Conservation (phyloP, 2,888 invertebrate genomes). For the Dendrolimus pini region DNA sequence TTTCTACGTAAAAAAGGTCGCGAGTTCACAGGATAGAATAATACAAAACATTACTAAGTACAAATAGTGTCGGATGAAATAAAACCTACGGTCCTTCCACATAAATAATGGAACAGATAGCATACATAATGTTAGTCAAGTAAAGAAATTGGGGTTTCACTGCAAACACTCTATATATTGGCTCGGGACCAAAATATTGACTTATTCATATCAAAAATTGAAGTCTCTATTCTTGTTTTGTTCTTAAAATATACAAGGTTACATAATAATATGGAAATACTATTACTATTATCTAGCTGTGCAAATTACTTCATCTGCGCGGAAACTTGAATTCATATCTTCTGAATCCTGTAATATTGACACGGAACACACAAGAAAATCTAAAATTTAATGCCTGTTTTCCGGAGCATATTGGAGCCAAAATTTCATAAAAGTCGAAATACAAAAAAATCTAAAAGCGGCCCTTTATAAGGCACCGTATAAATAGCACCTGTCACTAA, state of each 20-base stretch:
- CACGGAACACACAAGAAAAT: no score
- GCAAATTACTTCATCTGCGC: no score
- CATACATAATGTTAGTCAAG: conserved; percentile 2
- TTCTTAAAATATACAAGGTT: background rate
- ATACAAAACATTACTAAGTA: background rate
- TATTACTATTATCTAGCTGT: no score
- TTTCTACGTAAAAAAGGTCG: background rate
- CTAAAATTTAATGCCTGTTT: no score
- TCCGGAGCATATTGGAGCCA: no score
- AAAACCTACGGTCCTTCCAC: background rate
- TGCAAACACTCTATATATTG: background rate
- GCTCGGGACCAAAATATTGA: background rate
- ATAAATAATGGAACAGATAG: conserved; percentile 1
- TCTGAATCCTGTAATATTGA: no score
- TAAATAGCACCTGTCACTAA: no score
- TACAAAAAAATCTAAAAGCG: no score
- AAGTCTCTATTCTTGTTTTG: background rate
- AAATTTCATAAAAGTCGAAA: no score
- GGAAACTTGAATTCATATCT: no score
- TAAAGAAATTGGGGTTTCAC: background rate
- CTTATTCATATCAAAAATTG: background rate
- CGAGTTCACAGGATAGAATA: background rate
- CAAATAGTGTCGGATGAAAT: background rate
- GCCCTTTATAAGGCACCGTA: no score
- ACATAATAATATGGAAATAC: background rate